Conservation (phyloP, 2,113 vertebrate species). For the Australoheros scitulus region DNA sequence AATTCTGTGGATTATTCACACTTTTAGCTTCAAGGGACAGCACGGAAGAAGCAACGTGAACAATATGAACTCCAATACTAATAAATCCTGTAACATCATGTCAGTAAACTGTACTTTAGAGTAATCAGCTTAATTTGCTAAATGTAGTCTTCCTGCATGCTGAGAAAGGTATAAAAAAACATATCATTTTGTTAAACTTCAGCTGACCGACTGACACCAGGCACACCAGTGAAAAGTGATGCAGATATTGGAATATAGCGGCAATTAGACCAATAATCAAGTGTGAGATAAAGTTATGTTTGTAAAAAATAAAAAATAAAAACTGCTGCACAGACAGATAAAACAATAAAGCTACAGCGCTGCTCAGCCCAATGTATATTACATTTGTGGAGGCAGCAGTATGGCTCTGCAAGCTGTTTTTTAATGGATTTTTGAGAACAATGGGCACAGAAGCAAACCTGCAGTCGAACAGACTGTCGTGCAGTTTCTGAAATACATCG, state of each 20-base stretch:
- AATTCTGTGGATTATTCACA: neutral
- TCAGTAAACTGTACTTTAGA: neutral
- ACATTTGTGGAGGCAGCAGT: constrained; percentile 47
- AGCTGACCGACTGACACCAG: accelerated
- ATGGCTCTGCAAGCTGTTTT: constrained; percentile 58
- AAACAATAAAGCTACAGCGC: constrained; percentile 38
- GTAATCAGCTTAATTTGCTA: neutral
- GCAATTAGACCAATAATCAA: constrained; percentile 23
- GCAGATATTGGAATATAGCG: neutral
- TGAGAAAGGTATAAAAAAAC: neutral
- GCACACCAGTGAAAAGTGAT: neutral
- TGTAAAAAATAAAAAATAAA: neutral
- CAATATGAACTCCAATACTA: neutral
- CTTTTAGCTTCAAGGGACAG: neutral
- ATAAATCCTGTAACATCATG: neutral
- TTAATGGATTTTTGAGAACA: constrained; percentile 65
- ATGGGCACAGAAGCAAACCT: constrained; percentile 50
- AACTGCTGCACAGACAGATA: constrained; percentile 28
- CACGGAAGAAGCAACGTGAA: neutral
- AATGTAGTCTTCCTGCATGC: neutral
- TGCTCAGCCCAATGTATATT: constrained; percentile 51
- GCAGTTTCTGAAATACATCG: constrained; percentile 52
- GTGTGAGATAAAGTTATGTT: constrained; percentile 21
- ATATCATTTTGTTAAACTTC: neutral
- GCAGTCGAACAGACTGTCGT: constrained; percentile 50